These are phyloP conservation scores for Ommatoiulus sabulosus DNA, from an alignment of 2,888 invertebrate genomes.

Conservation along the genomic window DNA sequence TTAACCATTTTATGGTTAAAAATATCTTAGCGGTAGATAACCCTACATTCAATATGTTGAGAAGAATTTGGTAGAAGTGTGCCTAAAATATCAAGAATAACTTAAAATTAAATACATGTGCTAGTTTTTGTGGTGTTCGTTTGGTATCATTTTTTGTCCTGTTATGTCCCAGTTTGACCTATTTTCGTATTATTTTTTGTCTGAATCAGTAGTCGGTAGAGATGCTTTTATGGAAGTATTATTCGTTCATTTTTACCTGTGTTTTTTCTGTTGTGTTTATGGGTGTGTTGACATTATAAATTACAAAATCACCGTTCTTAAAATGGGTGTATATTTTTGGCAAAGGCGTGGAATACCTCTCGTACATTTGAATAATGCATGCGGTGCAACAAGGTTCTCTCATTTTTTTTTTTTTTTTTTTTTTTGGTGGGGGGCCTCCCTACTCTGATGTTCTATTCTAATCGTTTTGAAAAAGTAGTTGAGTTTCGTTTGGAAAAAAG, in stretches of 20 bases:
- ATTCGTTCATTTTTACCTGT: background rate
- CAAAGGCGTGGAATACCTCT: slow-evolving; percentile 15
- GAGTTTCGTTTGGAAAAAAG: no score
- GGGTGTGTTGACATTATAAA: background rate
- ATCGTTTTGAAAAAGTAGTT: no score
- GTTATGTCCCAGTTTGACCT: background rate
- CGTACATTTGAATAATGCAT: slow-evolving; percentile 35
- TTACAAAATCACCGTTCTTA: background rate
- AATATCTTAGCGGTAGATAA: no score
- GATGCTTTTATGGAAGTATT: background rate
- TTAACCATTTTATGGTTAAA: background rate
- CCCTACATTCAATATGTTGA: no score
- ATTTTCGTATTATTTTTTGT: background rate
- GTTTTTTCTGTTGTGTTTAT: background rate
- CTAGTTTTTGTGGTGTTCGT: no score
- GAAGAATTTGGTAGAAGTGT: background rate
- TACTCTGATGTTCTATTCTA: no score
- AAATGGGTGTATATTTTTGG: background rate
- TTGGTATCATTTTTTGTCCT: no score
- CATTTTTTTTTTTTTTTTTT: background rate
- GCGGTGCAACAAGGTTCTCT: background rate
- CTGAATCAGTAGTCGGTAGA: background rate
- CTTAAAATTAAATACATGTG: background rate
- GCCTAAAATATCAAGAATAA: background rate
- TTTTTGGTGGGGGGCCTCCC: background rate